Conservation (phyloP, 2,888 invertebrate species). For the Muschampia plurimacula region DNA sequence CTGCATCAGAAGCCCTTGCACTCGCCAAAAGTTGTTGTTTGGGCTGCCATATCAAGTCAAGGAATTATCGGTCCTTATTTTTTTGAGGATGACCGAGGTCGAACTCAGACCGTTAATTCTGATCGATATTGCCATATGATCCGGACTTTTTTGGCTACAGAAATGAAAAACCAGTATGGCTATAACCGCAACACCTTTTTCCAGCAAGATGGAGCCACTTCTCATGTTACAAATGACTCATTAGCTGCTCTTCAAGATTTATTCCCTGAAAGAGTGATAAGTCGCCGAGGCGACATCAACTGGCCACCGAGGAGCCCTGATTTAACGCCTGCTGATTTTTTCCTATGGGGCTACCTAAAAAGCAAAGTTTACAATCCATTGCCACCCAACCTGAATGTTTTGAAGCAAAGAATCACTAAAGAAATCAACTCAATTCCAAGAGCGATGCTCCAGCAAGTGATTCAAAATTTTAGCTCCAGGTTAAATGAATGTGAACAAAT, state of each 20-base stretch:
- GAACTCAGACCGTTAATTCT: no score
- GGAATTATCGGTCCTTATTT: no score
- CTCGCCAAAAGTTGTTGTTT: no score
- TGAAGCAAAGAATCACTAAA: constrained; percentile 49
- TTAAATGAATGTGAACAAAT: not conserved
- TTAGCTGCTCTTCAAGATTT: constrained; percentile 48
- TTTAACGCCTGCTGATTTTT: no score
- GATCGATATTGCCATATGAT: no score
- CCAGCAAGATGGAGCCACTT: constrained; percentile 50
- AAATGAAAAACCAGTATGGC: constrained; percentile 21
- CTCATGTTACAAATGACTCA: constrained; percentile 48
- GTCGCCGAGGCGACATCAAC: constrained; percentile 49
- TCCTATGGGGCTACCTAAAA: constrained; percentile 46
- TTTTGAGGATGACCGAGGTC: no score
- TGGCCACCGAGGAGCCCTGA: constrained; percentile 37
- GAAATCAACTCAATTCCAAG: constrained; percentile 48
- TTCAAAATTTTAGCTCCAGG: constrained; percentile 1
- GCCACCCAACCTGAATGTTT: constrained; percentile 45
- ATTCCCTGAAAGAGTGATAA: constrained; percentile 48
- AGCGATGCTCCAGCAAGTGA: constrained; percentile 47
- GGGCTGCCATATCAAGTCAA: no score
- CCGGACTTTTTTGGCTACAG: no score
- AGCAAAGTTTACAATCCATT: constrained; percentile 48
- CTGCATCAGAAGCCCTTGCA: no score
- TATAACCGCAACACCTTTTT: constrained; percentile 48